Evolutionary conservation across 53 echinoderm and acorn worm genomes (phyloP), one percentile per base, ranked within the genome.

Genomic region (Holothuria scabra): DNA sequence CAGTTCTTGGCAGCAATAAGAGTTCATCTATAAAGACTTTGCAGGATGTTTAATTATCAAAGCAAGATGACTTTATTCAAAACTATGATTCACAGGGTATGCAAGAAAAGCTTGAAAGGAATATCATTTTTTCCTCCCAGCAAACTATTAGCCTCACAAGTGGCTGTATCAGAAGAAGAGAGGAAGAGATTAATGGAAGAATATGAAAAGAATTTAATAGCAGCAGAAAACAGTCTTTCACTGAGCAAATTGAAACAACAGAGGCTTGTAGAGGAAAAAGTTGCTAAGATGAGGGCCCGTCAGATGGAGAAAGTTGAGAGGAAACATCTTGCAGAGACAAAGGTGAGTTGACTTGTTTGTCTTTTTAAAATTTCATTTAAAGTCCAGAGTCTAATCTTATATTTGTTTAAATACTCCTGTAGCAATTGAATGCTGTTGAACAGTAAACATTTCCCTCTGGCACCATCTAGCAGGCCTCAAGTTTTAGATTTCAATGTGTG

Each of bases 91-190:
- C 7, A 41, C 7, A 41, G 10, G 41, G 2, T 41, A 41, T 41
- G 10, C 7, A 41, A 35, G 35, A 41, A n/a, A 41, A 41, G 41
- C 41, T 41, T 2, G 7, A 41, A 5, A 6, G 41, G 41, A 4
- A 41, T 41, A 41, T 16, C 26, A 56, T 38, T 20, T 71, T 28
- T 18, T 55, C 52, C 2, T 48, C 29, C 28, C 66, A 97, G 97
- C 0, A 90, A 84, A 65, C 86, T 97, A 21, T 59, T 97, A 22
- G 97, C 97, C n/a, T 85, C 90, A 26, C 97, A 97, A 75, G 41
- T 41, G 84, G 94, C 94, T 16, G 90, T 97, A 79, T 97, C 97
- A 11, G 97, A 94, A 67, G 92, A 90, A 46, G 95, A 99, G 60
- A 86, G 99, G 16, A 79, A 85, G 20, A 90, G 76, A n/a, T 89